Evolutionary conservation across 53 echinoderm and acorn worm species (phyloP).

Genomic region (Henricia sp.): DNA sequence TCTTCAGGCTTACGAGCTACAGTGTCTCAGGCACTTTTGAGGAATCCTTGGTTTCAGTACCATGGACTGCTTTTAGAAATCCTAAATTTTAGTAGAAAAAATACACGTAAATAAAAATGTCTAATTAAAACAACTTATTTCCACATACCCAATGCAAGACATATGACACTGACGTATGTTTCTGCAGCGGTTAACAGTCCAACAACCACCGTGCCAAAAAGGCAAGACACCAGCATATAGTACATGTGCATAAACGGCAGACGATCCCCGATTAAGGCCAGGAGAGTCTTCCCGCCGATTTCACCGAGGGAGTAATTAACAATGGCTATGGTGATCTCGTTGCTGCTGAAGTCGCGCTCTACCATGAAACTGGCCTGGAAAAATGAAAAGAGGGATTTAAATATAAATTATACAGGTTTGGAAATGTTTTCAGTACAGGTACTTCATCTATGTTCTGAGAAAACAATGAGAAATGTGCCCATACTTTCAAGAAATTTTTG

Average conservation of each 20-base stretch:
- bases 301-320: constrained; percentile 73
- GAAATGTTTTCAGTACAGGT: too few species aligned
- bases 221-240: constrained; percentile 64
- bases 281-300: constrained; percentile 68
- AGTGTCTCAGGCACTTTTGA: too few species aligned
- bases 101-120: neutral
- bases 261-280: constrained; percentile 74
- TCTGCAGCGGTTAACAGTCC: neutral
- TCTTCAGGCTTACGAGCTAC: too few species aligned
- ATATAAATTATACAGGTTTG: too few species aligned
- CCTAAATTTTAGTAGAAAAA: neutral
- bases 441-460: too few species aligned
- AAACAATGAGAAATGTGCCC: too few species aligned
- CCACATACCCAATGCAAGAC: constrained; percentile 1
- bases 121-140: neutral
- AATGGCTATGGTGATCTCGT: constrained; percentile 71
- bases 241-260: constrained; percentile 77
- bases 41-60: too few species aligned
- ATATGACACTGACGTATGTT: neutral
- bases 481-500: too few species aligned
- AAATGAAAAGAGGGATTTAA: neutral
- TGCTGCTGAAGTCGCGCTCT: constrained; percentile 10
- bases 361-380: constrained; percentile 84
- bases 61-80: neutral
- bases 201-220: constrained; percentile 32